Evolutionary conservation across 2,797 vertebrate species (phyloP).

Genomic region (Poeciliopsis presidionis): DNA sequence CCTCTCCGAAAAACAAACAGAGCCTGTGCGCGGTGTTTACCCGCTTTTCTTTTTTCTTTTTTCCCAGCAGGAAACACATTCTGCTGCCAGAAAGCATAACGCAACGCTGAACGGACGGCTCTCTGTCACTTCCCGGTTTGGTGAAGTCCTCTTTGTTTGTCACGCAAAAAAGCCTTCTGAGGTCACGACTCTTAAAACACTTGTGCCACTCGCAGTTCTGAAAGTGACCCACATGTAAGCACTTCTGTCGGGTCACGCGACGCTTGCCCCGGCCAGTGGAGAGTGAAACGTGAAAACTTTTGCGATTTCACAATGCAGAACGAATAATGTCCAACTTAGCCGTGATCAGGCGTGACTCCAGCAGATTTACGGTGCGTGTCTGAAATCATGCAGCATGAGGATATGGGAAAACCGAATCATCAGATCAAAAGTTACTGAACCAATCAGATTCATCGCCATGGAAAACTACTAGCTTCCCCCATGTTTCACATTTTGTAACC

Average conservation of each 20-base stretch:
- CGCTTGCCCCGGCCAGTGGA: not conserved
- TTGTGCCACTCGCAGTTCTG: not conserved
- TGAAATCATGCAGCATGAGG: not conserved
- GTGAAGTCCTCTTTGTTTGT: not conserved
- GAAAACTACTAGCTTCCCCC: not conserved
- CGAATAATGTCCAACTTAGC: not conserved
- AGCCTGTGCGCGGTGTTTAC: slow-evolving; percentile 1
- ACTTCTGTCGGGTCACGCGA: not conserved
- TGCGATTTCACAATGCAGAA: not conserved
- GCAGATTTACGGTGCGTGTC: not conserved
- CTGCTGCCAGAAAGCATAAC: not conserved
- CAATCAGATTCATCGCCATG: not conserved
- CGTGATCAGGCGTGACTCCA: not conserved
- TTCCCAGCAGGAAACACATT: slow-evolving; percentile 10
- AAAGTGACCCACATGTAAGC: not conserved
- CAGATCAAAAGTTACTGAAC: not conserved
- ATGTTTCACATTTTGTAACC: not conserved
- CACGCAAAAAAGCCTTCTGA: not conserved
- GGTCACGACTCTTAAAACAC: not conserved
- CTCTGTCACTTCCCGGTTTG: not conserved
- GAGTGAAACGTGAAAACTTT: not conserved
- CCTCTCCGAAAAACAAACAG: slow-evolving; percentile 15
- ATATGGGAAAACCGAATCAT: not conserved
- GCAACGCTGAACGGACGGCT: not conserved
- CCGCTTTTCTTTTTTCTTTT: not conserved